Percentiles rank a stretch among this genome's conserved stretches.
Conservation (phyloP, 2,888 invertebrate species). For the Galeopsomyia nigrocyanea region DNA sequence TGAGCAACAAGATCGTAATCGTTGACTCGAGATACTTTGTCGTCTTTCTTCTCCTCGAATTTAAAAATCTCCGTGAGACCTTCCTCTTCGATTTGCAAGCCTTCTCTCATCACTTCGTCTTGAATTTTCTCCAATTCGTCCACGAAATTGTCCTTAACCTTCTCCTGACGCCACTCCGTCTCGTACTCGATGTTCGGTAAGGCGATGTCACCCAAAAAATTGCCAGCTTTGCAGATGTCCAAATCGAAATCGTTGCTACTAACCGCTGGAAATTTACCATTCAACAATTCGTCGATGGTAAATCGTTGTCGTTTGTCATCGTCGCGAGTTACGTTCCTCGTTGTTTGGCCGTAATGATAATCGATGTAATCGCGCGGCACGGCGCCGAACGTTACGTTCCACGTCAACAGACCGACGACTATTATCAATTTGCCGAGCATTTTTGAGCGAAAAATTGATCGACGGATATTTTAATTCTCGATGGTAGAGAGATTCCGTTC, state of each 20-base stretch:
- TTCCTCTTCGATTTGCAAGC: constrained; percentile 87
- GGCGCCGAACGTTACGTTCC: too few species aligned
- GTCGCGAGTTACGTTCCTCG: neutral
- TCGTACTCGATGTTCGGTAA: constrained; percentile 75
- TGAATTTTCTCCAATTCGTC: constrained; percentile 86
- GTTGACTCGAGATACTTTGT: too few species aligned
- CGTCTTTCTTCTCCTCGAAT: too few species aligned
- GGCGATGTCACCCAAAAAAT: constrained; percentile 89
- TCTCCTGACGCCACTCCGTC: constrained; percentile 70
- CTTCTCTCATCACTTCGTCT: constrained; percentile 85
- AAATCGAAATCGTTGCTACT: constrained; percentile 83
- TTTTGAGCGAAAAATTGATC: too few species aligned
- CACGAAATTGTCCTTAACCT: constrained; percentile 78
- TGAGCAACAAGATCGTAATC: too few species aligned
- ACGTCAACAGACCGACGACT: too few species aligned
- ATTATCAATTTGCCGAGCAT: too few species aligned
- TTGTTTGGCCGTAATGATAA: neutral
- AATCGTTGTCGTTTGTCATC: constrained; percentile 65
- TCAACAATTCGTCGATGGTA: constrained; percentile 79
- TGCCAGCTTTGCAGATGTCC: constrained; percentile 91
- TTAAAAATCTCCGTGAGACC: constrained; percentile 74
- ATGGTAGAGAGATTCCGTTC: too few species aligned
- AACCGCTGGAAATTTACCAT: constrained; percentile 76
- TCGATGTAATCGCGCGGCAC: too few species aligned
- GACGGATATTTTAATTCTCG: too few species aligned